A percentile compares a stretch with the other conserved stretches of the same genome.
Conservation (phyloP, 2,797 vertebrate species). For the Sylvia borin region DNA sequence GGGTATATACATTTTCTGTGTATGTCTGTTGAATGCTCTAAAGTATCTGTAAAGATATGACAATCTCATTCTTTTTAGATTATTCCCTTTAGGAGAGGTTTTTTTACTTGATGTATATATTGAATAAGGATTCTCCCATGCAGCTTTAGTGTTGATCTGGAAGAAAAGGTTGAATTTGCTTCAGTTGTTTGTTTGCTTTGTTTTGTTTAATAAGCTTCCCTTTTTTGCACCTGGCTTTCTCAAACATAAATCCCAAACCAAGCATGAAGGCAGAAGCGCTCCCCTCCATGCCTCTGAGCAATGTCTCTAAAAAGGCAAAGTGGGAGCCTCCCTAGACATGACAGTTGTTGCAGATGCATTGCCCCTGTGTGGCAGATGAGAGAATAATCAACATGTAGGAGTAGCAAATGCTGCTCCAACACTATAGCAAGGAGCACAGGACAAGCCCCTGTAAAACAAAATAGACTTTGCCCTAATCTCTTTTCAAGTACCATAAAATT, state of each 20-base stretch:
- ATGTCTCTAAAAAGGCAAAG: background rate
- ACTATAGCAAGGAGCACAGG: background rate
- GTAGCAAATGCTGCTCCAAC: background rate
- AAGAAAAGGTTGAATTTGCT: background rate
- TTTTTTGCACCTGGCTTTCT: background rate
- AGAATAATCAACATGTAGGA: slow-evolving; percentile 36
- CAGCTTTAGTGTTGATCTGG: background rate
- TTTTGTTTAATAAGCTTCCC: background rate
- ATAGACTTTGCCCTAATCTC: background rate
- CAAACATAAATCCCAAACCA: background rate
- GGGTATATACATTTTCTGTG: background rate
- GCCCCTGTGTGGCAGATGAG: slow-evolving; percentile 67
- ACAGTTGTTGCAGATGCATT: slow-evolving; percentile 61
- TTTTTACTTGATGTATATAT: background rate
- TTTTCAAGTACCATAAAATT: slow-evolving; percentile 8
- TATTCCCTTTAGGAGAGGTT: background rate
- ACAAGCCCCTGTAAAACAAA: background rate
- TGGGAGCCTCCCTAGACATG: background rate
- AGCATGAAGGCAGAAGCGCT: background rate
- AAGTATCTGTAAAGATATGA: background rate
- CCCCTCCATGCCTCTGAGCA: background rate
- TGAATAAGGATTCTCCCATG: background rate
- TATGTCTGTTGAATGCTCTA: background rate
- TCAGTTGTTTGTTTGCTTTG: background rate
- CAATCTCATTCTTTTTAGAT: background rate